These are phyloP conservation scores for Pogonus chalceus DNA, from an alignment of 1,140 invertebrate species.

Conservation along the genomic window DNA sequence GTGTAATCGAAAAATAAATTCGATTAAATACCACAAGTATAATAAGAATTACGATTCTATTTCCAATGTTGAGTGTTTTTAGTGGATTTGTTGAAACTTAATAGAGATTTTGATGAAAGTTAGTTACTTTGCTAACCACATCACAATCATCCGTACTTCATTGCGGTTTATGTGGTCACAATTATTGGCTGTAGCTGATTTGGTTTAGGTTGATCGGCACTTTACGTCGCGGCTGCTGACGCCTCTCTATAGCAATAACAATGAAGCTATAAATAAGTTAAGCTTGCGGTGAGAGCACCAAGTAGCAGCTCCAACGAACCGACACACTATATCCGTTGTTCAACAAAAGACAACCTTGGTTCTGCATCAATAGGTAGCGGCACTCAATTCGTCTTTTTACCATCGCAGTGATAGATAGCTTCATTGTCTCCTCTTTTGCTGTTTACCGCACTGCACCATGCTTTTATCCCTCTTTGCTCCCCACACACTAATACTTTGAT, in stretches of 20 bases:
- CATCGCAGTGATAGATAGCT: not conserved
- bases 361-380: constrained; percentile 6
- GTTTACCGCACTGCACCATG: not conserved
- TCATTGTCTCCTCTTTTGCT: constrained; percentile 2
- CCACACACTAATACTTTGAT: not conserved
- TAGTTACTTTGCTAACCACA: no score
- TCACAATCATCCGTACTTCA: not conserved
- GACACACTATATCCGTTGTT: constrained; percentile 6
- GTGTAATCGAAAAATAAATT: no score
- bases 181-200: not conserved
- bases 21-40: no score
- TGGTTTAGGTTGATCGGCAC: not conserved
- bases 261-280: constrained; percentile 6
- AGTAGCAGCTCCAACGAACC: not conserved
- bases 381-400: constrained; percentile 7
- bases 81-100: no score
- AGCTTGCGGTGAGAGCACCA: not conserved
- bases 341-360: constrained; percentile 7
- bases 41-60: no score
- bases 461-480: not conserved
- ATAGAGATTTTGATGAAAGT: no score
- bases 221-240: not conserved
- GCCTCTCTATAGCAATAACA: not conserved
- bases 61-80: no score
- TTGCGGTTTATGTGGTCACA: not conserved